These are phyloP conservation scores for Cerastis leucographa DNA, from an alignment of 2,888 invertebrate genomes.

Conservation along the genomic window DNA sequence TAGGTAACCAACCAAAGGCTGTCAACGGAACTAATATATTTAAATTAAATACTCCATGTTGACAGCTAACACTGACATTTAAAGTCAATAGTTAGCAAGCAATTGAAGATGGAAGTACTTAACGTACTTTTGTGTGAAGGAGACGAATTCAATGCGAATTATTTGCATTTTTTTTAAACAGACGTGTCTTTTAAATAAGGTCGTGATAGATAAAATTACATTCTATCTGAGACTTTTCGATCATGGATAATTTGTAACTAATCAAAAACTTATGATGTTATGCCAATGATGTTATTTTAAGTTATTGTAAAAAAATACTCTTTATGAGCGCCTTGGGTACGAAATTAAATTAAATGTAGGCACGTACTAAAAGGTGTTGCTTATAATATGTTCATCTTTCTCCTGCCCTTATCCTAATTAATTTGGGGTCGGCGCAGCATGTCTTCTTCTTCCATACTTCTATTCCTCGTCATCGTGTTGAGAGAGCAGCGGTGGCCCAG, in stretches of 20 bases:
- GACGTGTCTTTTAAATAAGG: too few species aligned
- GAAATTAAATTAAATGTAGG: neutral
- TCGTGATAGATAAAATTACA: neutral
- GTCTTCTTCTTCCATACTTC: neutral
- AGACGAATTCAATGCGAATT: constrained; percentile 25
- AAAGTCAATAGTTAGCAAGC: constrained; percentile 48
- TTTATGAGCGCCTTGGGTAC: neutral
- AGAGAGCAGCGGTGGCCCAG: too few species aligned
- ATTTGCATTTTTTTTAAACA: constrained; percentile 4
- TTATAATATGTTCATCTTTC: neutral
- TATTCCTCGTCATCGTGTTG: too few species aligned
- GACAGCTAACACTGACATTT: constrained; percentile 59
- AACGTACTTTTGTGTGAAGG: constrained; percentile 29
- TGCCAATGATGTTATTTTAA: too few species aligned
- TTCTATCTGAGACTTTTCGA: neutral
- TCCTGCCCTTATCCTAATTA: neutral
- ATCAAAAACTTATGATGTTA: neutral
- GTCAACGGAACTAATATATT: constrained; percentile 49
- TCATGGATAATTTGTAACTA: neutral
- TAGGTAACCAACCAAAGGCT: constrained; percentile 33
- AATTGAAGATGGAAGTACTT: constrained; percentile 52
- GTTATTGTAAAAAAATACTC: neutral
- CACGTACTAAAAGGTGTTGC: neutral
- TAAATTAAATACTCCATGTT: constrained; percentile 53
- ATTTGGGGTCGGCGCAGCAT: neutral